Evolutionary conservation across 2,888 invertebrate species (phyloP).

Genomic region (Platycnemis pennipes): DNA sequence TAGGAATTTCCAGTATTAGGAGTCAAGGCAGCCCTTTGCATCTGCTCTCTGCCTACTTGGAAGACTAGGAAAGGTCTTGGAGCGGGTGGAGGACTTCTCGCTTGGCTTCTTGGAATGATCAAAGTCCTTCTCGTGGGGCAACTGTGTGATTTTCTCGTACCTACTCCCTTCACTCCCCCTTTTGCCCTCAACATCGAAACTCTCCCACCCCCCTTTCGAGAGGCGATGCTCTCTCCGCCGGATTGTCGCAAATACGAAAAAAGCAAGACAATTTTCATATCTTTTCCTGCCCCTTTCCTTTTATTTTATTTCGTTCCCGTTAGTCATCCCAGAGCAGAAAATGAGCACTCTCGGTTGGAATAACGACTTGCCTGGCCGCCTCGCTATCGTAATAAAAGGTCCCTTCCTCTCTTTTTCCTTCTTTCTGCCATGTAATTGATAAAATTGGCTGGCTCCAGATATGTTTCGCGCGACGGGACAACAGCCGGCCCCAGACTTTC

Average conservation of each 20-base stretch:
- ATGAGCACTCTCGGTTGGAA: background rate
- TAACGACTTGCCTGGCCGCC: background rate
- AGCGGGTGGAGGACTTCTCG: background rate
- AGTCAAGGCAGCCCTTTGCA: background rate
- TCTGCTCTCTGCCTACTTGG: background rate
- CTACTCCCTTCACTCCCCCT: no score
- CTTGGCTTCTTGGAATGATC: conserved; percentile 58
- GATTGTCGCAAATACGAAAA: background rate
- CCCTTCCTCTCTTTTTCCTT: no score
- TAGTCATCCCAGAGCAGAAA: background rate
- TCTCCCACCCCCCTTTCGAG: no score
- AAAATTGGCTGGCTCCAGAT: background rate
- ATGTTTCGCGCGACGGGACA: background rate
- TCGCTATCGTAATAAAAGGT: background rate
- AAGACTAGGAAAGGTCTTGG: background rate
- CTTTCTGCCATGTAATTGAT: conserved; percentile 5
- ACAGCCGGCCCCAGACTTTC: background rate
- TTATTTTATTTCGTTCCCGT: background rate
- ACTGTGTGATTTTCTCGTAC: background rate
- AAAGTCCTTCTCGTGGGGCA: background rate
- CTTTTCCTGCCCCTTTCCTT: no score
- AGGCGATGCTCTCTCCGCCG: no score
- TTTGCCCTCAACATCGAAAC: background rate
- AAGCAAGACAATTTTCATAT: no score
- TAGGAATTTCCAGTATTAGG: no score